A percentile compares a stretch with the other conserved stretches of the same genome.
phyloP scores from a whole-genome alignment of 2,888 invertebrate species.

The Lasiommata megera region DNA sequence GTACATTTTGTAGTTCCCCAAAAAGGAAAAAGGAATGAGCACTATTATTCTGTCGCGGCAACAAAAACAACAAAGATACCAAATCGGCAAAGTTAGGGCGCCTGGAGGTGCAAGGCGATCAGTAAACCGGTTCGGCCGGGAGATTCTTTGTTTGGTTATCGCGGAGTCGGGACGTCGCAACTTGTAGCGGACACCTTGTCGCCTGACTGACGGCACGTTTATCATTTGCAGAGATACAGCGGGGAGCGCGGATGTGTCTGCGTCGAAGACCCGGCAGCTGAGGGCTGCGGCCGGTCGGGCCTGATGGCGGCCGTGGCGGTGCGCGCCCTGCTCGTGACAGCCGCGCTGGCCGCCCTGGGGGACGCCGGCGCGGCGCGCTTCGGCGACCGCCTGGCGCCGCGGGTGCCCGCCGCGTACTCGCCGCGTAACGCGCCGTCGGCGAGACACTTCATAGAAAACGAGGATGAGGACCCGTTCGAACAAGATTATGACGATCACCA shows the following conservation, averaged over 20 bases:
- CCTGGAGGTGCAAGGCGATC: slow-evolving; percentile 62
- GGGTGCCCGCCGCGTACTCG: slow-evolving; percentile 64
- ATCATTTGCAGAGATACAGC: slow-evolving; percentile 56
- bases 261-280: slow-evolving; percentile 58
- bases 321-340: slow-evolving; percentile 59
- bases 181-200: slow-evolving; percentile 42
- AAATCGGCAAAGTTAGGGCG: slow-evolving; percentile 68
- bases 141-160: slow-evolving; percentile 66
- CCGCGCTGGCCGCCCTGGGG: slow-evolving; percentile 55
- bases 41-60: slow-evolving; percentile 7
- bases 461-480: slow-evolving; percentile 60
- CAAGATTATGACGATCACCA: slow-evolving; percentile 57
- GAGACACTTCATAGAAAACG: slow-evolving; percentile 49
- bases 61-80: slow-evolving; percentile 59
- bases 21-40: slow-evolving; percentile 3
- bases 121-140: slow-evolving; percentile 65
- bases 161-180: slow-evolving; percentile 51
- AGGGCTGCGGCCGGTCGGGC: slow-evolving; percentile 57
- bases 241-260: slow-evolving; percentile 56
- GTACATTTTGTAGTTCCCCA: not conserved
- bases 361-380: slow-evolving; percentile 58
- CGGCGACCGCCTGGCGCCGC: slow-evolving; percentile 68
- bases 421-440: slow-evolving; percentile 56
- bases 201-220: slow-evolving; percentile 47
- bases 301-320: slow-evolving; percentile 61